Conservation (phyloP, 2,113 vertebrate species). For the Tricholaema leucomelas region DNA sequence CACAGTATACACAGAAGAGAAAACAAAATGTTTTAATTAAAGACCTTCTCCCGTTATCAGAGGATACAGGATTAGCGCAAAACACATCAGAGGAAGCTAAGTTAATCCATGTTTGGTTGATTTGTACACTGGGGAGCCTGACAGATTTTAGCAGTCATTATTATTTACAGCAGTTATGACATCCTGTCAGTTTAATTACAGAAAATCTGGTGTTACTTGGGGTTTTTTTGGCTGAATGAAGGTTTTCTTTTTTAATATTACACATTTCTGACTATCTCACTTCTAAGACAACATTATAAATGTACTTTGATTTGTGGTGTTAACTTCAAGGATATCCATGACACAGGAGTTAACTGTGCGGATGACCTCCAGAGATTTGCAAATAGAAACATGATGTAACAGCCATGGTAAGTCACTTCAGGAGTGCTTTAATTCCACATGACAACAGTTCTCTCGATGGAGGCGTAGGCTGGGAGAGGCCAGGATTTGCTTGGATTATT, state of each 20-base stretch:
- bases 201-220: neutral
- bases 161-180: slow-evolving; percentile 43
- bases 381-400: slow-evolving; percentile 2
- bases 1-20: neutral
- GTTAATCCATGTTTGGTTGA: slow-evolving; percentile 41
- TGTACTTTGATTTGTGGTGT: neutral
- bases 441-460: neutral
- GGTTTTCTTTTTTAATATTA: neutral
- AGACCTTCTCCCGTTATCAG: slow-evolving; percentile 25
- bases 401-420: slow-evolving; percentile 2
- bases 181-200: slow-evolving; percentile 37
- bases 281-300: slow-evolving; percentile 12
- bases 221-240: neutral
- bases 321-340: slow-evolving; percentile 3
- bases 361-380: neutral
- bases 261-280: neutral
- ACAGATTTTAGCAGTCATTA: slow-evolving; percentile 44
- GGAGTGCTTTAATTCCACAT: neutral
- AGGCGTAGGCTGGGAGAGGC: neutral
- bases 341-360: neutral
- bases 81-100: slow-evolving; percentile 43
- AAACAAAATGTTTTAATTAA: slow-evolving; percentile 1
- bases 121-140: slow-evolving; percentile 7
- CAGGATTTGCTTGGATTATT: neutral
- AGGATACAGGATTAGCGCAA: slow-evolving; percentile 29